Evolutionary conservation across 1,140 invertebrate genomes (phyloP).

Genomic region (Argopecten irradians): DNA sequence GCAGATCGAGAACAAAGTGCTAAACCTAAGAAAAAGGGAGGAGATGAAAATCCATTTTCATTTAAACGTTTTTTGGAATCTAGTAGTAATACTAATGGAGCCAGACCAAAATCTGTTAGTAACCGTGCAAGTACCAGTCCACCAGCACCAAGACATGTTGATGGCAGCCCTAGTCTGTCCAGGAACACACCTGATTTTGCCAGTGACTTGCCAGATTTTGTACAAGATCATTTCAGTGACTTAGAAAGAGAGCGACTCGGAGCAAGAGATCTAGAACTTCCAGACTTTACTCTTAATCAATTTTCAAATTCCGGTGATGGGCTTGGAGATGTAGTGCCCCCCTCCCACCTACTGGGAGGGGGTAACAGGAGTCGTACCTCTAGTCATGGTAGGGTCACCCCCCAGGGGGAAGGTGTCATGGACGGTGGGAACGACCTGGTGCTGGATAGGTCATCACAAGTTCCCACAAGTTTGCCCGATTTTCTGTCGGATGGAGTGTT

Average conservation of each 20-base stretch:
- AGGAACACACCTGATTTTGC: conserved; percentile 62
- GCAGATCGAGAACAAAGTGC: conserved; percentile 29
- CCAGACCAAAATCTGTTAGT: conserved; percentile 32
- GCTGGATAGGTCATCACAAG: background rate
- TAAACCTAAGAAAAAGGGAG: conserved; percentile 60
- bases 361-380: background rate
- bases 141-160: background rate
- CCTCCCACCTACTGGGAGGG: background rate
- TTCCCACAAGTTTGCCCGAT: conserved; percentile 62
- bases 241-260: conserved; percentile 21
- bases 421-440: conserved; percentile 13
- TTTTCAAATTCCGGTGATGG: background rate
- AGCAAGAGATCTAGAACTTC: conserved; percentile 55
- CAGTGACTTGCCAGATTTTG: conserved; percentile 72
- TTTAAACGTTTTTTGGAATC: conserved; percentile 72
- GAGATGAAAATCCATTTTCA: conserved; percentile 72
- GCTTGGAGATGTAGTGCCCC: background rate
- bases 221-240: conserved; percentile 68
- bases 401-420: background rate
- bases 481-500: conserved; percentile 67
- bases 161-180: conserved; percentile 10
- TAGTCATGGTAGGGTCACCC: conserved; percentile 25
- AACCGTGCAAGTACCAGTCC: conserved; percentile 7
- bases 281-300: conserved; percentile 60
- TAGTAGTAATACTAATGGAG: conserved; percentile 40